These are phyloP conservation scores for Dryadula phaetusa DNA, from an alignment of 2,888 invertebrate species.

Conservation along the genomic window DNA sequence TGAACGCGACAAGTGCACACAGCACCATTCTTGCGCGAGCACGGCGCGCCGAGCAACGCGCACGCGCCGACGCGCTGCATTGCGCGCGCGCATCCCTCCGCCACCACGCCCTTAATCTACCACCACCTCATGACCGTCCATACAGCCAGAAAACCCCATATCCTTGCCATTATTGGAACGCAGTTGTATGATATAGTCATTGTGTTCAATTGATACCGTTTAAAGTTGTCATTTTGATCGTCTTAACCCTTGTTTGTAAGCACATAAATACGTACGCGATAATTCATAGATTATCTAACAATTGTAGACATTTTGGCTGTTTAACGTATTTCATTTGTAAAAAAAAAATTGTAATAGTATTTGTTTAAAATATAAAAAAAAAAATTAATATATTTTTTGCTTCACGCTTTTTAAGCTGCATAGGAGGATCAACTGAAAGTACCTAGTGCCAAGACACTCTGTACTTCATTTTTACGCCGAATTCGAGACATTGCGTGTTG, in stretches of 20 bases:
- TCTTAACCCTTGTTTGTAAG: not conserved
- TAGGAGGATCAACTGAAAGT: no score
- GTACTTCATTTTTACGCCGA: no score
- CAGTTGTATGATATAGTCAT: not conserved
- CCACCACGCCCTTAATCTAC: constrained; percentile 28
- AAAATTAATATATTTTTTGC: no score
- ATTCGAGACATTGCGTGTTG: no score
- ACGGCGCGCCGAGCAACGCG: constrained; percentile 79
- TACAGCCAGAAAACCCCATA: not conserved
- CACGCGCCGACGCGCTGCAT: constrained; percentile 79
- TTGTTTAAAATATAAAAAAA: no score
- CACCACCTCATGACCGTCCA: not conserved
- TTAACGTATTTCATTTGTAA: not conserved
- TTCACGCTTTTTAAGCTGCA: no score
- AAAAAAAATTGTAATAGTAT: no score
- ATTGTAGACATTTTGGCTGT: not conserved
- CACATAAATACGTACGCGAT: no score
- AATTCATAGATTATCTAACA: not conserved
- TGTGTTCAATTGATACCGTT: not conserved
- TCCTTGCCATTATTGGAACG: not conserved
- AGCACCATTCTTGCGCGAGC: constrained; percentile 78
- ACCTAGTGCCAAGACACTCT: no score
- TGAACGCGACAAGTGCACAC: constrained; percentile 78
- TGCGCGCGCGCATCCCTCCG: constrained; percentile 70
- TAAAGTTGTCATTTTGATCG: not conserved